Conservation (phyloP, 1,140 invertebrate genomes). For the Prorops nasuta region DNA sequence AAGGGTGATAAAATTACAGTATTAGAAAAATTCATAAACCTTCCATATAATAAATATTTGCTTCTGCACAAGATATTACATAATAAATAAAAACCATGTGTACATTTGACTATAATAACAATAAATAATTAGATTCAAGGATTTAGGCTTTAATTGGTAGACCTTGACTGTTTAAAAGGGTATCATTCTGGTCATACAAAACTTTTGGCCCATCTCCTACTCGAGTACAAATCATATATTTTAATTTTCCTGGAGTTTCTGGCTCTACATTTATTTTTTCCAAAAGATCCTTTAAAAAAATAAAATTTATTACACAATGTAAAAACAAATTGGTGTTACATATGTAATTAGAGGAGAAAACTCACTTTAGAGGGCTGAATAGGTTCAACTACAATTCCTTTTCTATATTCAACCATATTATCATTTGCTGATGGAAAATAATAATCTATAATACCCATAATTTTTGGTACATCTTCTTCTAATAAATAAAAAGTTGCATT, state of each 20-base stretch:
- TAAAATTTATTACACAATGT: constrained; percentile 6
- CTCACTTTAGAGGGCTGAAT: constrained; percentile 28
- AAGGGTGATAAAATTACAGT: too few relatives aligned
- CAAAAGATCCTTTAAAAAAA: constrained; percentile 53
- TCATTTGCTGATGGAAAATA: constrained; percentile 67
- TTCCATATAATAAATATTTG: neutral
- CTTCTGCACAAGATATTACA: neutral
- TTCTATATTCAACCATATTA: constrained; percentile 56
- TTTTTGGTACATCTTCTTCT: constrained; percentile 70
- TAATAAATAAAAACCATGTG: neutral
- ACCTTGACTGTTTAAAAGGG: constrained; percentile 57
- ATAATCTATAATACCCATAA: constrained; percentile 67
- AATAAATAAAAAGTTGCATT: constrained; percentile 91
- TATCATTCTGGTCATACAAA: constrained; percentile 53
- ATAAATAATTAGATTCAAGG: neutral
- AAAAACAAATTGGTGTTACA: too few relatives aligned
- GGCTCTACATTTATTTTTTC: constrained; percentile 48
- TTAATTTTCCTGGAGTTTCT: constrained; percentile 62
- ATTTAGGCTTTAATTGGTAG: constrained; percentile 26
- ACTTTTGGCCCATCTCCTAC: constrained; percentile 70
- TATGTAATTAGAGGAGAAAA: constrained; percentile 18
- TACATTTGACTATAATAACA: constrained; percentile 3
- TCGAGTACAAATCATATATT: constrained; percentile 83
- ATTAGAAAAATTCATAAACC: neutral
- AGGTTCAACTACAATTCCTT: constrained; percentile 48